phyloP scores from a whole-genome alignment of 2,113 vertebrate species.

The Pluvianellus socialis region DNA sequence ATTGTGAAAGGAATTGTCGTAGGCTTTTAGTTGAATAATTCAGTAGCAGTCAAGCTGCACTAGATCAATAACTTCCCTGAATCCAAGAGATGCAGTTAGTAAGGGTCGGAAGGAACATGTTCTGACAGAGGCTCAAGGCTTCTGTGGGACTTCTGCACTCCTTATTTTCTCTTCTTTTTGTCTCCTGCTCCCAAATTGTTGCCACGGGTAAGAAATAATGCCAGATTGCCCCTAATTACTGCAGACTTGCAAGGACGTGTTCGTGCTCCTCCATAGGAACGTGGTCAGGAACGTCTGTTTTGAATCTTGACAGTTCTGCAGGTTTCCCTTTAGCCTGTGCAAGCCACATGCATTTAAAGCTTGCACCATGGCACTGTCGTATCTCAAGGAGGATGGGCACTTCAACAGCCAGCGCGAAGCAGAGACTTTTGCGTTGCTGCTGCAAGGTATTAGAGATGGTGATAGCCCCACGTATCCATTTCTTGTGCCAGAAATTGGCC shows the following conservation, averaged over 20 bases:
- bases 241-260: not conserved
- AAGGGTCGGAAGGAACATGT: not conserved
- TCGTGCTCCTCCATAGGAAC: fast-evolving
- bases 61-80: not conserved
- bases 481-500: not conserved
- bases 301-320: not conserved
- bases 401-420: not conserved
- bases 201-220: not conserved
- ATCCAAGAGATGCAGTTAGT: not conserved
- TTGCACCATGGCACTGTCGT: not conserved
- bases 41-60: not conserved
- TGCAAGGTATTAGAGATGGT: not conserved
- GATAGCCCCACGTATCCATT: not conserved
- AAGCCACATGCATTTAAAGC: not conserved
- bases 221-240: not conserved
- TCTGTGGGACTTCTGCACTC: not conserved
- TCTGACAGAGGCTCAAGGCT: not conserved
- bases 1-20: not conserved
- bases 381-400: not conserved
- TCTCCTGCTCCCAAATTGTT: not conserved
- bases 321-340: not conserved
- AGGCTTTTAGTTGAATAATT: conserved; percentile 28
- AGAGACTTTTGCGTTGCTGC: not conserved
- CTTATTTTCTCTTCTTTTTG: not conserved
- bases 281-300: not conserved